Percentiles rank a stretch among this genome's conserved stretches.
Evolutionary conservation across 2,113 vertebrate genomes (phyloP).

Genomic region (Crotalus horridus): DNA sequence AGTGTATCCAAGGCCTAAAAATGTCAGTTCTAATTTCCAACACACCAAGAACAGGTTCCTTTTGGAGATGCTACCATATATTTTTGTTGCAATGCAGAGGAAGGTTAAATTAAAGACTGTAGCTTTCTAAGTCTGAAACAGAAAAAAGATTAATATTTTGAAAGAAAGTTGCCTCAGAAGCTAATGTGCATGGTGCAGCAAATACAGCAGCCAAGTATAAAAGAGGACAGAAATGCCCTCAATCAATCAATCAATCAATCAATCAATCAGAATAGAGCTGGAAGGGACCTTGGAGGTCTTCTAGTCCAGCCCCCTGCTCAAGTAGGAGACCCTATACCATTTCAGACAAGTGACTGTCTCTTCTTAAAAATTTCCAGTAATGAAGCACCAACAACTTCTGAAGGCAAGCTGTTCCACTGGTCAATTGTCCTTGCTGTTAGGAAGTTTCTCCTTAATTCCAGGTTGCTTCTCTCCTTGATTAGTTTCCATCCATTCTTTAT

Average conservation of each 20-base stretch:
- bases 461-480: not conserved
- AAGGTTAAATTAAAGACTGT: conserved; percentile 47
- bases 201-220: conserved; percentile 38
- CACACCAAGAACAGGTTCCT: not conserved
- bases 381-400: not conserved
- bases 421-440: not conserved
- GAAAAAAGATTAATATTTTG: conserved; percentile 46
- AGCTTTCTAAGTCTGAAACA: conserved; percentile 24
- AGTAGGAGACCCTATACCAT: not conserved
- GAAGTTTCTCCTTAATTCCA: not conserved
- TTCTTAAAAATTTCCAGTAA: not conserved
- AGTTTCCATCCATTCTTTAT: too few relatives aligned
- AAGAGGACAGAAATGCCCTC: not conserved
- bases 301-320: not conserved
- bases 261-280: not conserved
- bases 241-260: not conserved
- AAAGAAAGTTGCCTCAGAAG: conserved; percentile 44
- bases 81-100: conserved; percentile 47
- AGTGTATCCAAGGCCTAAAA: not conserved
- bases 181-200: conserved; percentile 18
- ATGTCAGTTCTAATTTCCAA: not conserved
- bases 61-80: conserved; percentile 2
- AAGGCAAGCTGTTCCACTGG: not conserved
- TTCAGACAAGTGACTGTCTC: not conserved
- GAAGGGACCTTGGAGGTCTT: not conserved